These are phyloP conservation scores for Troides helena DNA, from an alignment of 2,888 invertebrate species.

Conservation along the genomic window DNA sequence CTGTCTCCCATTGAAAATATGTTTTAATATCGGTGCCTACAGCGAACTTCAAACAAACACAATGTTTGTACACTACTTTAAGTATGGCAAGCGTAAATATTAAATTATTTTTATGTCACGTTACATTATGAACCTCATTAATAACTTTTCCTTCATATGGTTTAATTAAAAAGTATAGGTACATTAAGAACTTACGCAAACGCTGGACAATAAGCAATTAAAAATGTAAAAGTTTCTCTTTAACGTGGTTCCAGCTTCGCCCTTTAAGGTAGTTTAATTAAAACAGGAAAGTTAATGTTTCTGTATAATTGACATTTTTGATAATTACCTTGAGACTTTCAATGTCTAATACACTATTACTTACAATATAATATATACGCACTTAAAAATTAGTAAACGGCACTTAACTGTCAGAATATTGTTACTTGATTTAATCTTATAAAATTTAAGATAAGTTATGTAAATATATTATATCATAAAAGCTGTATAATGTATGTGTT, in stretches of 20 bases:
- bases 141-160: neutral
- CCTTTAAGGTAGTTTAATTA: conserved; percentile 15
- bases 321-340: conserved; percentile 4
- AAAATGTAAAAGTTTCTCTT: conserved; percentile 15
- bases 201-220: conserved; percentile 14
- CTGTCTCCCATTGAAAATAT: too few relatives aligned
- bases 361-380: too few relatives aligned
- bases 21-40: too few relatives aligned
- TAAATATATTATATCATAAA: too few relatives aligned
- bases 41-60: too few relatives aligned
- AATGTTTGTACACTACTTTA: neutral
- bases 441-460: neutral
- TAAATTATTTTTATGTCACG: neutral
- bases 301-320: conserved; percentile 2
- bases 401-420: neutral
- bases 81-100: neutral
- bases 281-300: conserved; percentile 11
- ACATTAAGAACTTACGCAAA: conserved; percentile 1
- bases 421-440: neutral
- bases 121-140: neutral
- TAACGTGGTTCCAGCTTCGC: conserved; percentile 8
- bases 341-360: neutral
- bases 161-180: conserved; percentile 2
- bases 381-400: neutral
- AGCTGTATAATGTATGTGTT: too few relatives aligned